Conservation (phyloP, 2,797 vertebrate species). For the Acestrorhynchus altus region DNA sequence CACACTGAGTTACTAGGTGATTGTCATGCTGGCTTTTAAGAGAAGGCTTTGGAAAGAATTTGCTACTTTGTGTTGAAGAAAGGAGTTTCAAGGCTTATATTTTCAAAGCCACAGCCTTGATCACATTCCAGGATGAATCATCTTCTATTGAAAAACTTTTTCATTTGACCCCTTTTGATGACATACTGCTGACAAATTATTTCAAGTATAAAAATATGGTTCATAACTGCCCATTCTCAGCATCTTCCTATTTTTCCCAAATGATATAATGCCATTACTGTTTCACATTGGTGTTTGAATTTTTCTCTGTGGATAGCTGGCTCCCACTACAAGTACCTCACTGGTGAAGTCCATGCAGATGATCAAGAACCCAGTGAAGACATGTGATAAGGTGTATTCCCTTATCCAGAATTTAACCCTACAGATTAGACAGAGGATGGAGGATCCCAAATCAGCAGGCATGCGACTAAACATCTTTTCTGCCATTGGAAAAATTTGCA, state of each 20-base stretch:
- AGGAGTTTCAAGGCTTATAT: background rate
- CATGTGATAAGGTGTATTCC: conserved; percentile 88
- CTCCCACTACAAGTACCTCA: conserved; percentile 85
- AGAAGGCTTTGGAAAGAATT: background rate
- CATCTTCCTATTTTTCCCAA: background rate
- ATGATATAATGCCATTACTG: background rate
- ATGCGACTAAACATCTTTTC: conserved; percentile 32
- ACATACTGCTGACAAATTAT: background rate
- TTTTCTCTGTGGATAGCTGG: conserved; percentile 73
- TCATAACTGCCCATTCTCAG: background rate
- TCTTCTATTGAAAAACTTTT: background rate
- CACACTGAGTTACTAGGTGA: too few species aligned
- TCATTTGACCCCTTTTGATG: background rate
- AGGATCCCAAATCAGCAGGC: conserved; percentile 88
- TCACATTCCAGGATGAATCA: background rate
- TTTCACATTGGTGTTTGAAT: background rate
- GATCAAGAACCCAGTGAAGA: conserved; percentile 90
- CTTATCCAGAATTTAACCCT: conserved; percentile 88
- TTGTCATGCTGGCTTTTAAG: background rate
- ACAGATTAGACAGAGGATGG: conserved; percentile 89
- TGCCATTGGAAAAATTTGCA: background rate
- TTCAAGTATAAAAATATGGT: background rate
- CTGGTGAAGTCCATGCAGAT: conserved; percentile 89
- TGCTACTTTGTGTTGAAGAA: background rate
- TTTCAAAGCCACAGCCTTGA: background rate